A percentile compares a stretch with the other conserved stretches of the same genome.
These are phyloP conservation scores for Ommatoiulus sabulosus DNA, from an alignment of 2,888 invertebrate species.

Conservation along the genomic window DNA sequence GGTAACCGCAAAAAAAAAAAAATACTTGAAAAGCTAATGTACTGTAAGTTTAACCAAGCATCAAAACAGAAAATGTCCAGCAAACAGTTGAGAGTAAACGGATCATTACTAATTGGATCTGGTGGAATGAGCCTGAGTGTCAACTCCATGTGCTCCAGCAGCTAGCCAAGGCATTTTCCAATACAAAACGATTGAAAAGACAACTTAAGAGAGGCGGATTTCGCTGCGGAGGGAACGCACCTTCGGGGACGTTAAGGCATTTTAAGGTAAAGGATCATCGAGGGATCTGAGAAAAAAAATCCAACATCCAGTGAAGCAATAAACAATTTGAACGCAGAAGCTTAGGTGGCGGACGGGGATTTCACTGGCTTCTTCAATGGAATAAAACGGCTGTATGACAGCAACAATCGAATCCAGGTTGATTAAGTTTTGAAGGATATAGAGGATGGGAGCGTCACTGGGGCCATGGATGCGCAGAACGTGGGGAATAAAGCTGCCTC, in stretches of 20 bases:
- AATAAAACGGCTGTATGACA: conserved; percentile 16
- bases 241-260: conserved; percentile 36
- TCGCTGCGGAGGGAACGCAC: conserved; percentile 1
- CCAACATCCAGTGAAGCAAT: conserved; percentile 31
- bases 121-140: conserved; percentile 48
- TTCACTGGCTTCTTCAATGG: background rate
- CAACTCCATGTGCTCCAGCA: conserved; percentile 23
- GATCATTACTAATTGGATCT: conserved; percentile 56
- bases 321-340: conserved; percentile 21
- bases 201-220: background rate
- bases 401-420: conserved; percentile 39
- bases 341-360: conserved; percentile 27
- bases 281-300: conserved; percentile 23
- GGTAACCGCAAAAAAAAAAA: background rate
- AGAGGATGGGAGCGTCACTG: background rate
- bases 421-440: conserved; percentile 28
- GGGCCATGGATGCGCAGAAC: background rate
- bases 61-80: conserved; percentile 13
- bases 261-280: conserved; percentile 38
- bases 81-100: conserved; percentile 50
- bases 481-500: background rate
- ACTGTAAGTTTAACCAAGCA: conserved; percentile 54
- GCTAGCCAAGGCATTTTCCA: background rate
- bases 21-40: conserved; percentile 17
- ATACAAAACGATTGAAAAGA: conserved; percentile 20